Base-by-base conservation (phyloP, 1,140 invertebrate species). In the Eurosta solidaginis region DNA sequence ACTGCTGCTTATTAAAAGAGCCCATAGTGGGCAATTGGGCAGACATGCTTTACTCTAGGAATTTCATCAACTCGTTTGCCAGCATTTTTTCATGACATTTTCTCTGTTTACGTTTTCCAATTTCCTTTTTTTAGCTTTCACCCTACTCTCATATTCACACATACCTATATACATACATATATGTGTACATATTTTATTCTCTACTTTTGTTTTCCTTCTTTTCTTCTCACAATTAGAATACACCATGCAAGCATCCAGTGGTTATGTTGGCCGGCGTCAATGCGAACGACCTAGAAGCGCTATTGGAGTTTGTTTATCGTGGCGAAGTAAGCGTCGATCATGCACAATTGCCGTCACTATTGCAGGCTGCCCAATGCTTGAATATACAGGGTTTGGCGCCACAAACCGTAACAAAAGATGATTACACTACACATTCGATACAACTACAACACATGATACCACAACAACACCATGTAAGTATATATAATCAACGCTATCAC, bases 231-330 rank as follows among this genome's bases (percentile, higher is more conserved):
- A n/a, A n/a, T 40, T 74, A 92, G 91, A 92, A 90, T 78, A 91
- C 91, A 74, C 90, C 91, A 81, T 92, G 91, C 83, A 89, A 92
- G 80, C 91, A 92, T 88, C 91, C 91, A 75, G 91, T 92, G n/a
- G 90, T 92, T 2, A 91, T 92, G 91, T 83, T 92, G 81, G 91
- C 91, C 20, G 91, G 91, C 63, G 90, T 92, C 22, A 90, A 89
- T 77, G 91, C 91, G 29, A 89, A 90, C 81, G 91, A 92, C 84
- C 85, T 92, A 77, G 91, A 92, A 82, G 90, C 91, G 49, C 81
- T 92, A 49, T 81, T 92, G 77, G 91, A 92, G 85, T 92, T 92
- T 88, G 91, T 92, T 68, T 92, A 92, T 80, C 88, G 90, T 27
- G 91, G 91, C 47, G 91, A 92, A 89, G 91, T 92, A 5, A 92